phyloP scores from a whole-genome alignment of 2,888 invertebrate genomes.

The Petrolisthes manimaculis region DNA sequence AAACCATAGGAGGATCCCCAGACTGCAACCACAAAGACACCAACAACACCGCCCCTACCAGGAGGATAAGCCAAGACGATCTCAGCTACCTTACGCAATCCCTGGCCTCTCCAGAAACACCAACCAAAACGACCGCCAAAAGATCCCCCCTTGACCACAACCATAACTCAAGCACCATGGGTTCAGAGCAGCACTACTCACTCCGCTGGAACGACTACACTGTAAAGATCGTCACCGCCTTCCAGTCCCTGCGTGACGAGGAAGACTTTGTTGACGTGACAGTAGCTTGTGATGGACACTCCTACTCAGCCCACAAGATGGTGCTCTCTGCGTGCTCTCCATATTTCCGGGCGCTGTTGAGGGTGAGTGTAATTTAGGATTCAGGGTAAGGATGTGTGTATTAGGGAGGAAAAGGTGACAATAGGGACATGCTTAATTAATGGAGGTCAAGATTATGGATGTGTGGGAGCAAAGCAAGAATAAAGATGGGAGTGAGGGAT shows the following conservation, averaged over 20 bases:
- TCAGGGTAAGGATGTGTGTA: background rate
- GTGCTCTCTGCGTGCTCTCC: constrained; percentile 66
- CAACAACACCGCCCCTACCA: background rate
- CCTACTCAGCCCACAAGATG: constrained; percentile 66
- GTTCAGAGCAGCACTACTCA: constrained; percentile 65
- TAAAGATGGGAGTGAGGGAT: background rate
- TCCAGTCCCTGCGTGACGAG: constrained; percentile 64
- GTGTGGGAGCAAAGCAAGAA: background rate
- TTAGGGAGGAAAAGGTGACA: background rate
- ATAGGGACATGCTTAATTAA: background rate
- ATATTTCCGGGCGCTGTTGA: constrained; percentile 65
- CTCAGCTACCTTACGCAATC: background rate
- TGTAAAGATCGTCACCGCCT: constrained; percentile 66
- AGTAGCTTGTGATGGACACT: constrained; percentile 65
- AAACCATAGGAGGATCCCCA: background rate
- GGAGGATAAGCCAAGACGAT: background rate
- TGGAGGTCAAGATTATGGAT: background rate
- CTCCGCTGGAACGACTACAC: constrained; percentile 66
- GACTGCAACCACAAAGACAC: background rate
- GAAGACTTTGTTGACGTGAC: constrained; percentile 66
- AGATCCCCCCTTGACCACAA: background rate
- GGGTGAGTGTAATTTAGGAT: constrained; percentile 42
- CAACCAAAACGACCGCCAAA: constrained; percentile 1
- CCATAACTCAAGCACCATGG: constrained; percentile 31
- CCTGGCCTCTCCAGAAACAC: background rate